Evolutionary conservation across 2,113 vertebrate species (phyloP), one percentile per base, ranked within the genome.

Genomic region (Apistogramma diplotaenia): DNA sequence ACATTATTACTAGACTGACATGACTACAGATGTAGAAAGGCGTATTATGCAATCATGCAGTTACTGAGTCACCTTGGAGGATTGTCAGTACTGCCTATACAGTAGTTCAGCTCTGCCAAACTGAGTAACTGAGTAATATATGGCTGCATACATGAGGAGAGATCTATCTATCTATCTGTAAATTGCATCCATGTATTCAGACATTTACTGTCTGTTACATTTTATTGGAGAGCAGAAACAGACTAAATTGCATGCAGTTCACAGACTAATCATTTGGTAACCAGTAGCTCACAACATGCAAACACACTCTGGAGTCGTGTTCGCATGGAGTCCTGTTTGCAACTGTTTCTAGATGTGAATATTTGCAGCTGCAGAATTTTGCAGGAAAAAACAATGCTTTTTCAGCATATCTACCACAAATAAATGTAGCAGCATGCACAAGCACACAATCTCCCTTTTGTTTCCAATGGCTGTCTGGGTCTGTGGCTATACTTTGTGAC

Each of bases 401-500:
- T 71, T 88, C 83, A 84, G 84, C 78, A 84, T 77, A 86, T 74
- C 62, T 78, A 43, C 74, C 49, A 21, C 33, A 57, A 82, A 84
- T 86, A 87, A 87, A 87, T 87, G 77, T 76, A 85, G 81, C 62
- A 80, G 67, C 59, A 82, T 49, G 79, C 76, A 78, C 15, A 79
- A 21, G 27, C 73, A 37, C 12, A 46, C 58, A 72, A 21, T 31
- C 31, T 76, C 76, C 54, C 27, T 75, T 86, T 61, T 74, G 40
- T 60, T 81, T 77, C 85, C 61, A 74, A 43, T 61, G 37, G 54
- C 54, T 43, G 33, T 75, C 43, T 89, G 40, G 9, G 62, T 67
- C 40, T 49, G 19, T 80, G 57, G 58, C 70, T 89, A 29, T 79
- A n/a, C n/a, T n/a, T n/a, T n/a, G 40, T 49, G 59, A 76, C 11